Evolutionary conservation across 2,888 invertebrate species (phyloP), one percentile per base, ranked within the genome.

Genomic region (Clitarchus hookeri): DNA sequence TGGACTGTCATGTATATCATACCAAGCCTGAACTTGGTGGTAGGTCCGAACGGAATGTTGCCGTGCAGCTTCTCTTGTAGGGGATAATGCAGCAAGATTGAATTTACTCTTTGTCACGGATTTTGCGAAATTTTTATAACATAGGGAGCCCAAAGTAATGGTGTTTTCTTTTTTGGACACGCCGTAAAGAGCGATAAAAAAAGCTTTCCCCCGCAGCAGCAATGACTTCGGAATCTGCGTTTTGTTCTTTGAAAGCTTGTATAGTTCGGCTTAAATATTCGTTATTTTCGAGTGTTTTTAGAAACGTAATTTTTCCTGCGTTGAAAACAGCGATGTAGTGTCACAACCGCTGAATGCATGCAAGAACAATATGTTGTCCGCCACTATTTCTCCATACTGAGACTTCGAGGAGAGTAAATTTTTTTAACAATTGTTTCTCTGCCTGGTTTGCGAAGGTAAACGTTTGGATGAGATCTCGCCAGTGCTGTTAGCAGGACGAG

Each of bases 31-130:
- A 48, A 88, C 87, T 84, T 88, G 88, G 83, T 88, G 87, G 87
- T 88, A 89, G 36, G 87, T 87, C 85, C 87, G 86, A 85, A 88
- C 87, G 80, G 88, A 88, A 87, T 89, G 88, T 88, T 86, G 87
- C 85, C 87, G 85, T 83, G 89, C 88, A 85, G 89, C 88, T 84
- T 87, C 88, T 87, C 87, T 84, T 87, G 44, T 84, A 48, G n/a
- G 48, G 84, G 84, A 12, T 44, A n/a, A 44, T n/a, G 84, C n/a
- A 48, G 48, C 25, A 86, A 89, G 65, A 87, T 89, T 88, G 84
- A 87, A 87, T 86, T 86, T 86, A 80, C 27, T 88, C 84, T 88
- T 88, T 85, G 65, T 85, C 85, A 84, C 86, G 84, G 88, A 88
- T 88, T 83, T 88, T 84, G 84, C 53, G 23, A 53, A 48, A 44